Evolutionary conservation across 2,113 vertebrate species (phyloP).

Genomic region (Butorides virescens): DNA sequence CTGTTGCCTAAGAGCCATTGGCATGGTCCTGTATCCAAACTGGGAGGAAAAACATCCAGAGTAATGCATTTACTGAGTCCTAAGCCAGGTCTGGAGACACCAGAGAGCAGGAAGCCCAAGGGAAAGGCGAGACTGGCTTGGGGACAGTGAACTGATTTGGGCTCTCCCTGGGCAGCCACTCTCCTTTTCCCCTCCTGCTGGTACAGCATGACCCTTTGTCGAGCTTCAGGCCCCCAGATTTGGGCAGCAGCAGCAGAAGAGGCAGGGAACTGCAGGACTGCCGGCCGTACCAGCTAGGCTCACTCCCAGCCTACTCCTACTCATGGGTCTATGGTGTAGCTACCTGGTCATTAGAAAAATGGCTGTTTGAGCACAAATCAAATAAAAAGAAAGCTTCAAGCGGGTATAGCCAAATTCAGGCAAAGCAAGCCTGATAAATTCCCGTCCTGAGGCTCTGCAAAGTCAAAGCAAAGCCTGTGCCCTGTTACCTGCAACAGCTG

Average conservation of each 20-base stretch:
- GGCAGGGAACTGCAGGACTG: neutral
- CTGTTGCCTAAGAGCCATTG: neutral
- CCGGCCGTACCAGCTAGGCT: neutral
- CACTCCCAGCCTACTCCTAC: neutral
- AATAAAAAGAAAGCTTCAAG: neutral
- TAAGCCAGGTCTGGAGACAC: neutral
- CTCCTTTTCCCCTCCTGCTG: neutral
- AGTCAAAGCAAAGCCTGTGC: neutral
- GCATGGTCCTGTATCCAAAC: neutral
- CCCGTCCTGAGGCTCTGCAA: neutral
- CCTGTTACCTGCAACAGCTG: neutral
- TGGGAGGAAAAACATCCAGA: neutral
- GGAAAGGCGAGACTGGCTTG: neutral
- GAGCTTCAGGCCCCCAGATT: neutral
- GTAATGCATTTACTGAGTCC: neutral
- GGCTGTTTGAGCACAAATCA: neutral
- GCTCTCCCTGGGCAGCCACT: neutral
- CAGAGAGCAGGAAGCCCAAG: neutral
- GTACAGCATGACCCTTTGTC: neutral
- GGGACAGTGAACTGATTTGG: neutral
- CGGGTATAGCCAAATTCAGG: neutral
- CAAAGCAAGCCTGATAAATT: neutral
- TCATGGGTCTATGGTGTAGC: fast-evolving
- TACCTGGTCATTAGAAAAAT: neutral
- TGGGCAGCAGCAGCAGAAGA: neutral